Conservation (phyloP, 2,113 vertebrate genomes). For the Lipophrys pholis region DNA sequence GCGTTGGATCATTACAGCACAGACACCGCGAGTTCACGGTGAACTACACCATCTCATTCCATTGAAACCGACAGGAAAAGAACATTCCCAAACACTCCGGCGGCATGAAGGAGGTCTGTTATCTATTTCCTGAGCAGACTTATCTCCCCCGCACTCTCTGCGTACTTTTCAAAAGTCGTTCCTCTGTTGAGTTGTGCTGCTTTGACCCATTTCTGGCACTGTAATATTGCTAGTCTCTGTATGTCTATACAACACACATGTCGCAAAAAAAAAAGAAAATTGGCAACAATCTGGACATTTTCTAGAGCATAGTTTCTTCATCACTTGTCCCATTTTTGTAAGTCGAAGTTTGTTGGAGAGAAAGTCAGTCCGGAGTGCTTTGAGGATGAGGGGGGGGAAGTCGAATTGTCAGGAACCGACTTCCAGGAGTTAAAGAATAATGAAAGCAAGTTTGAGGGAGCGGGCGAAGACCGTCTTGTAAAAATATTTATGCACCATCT, state of each 20-base stretch:
- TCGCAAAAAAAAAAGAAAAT: constrained; percentile 14
- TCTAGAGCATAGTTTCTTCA: constrained; percentile 27
- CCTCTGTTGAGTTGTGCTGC: background rate
- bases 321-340: constrained; percentile 33
- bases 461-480: constrained; percentile 3
- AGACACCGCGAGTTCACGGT: constrained; percentile 55
- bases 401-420: constrained; percentile 22
- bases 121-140: constrained; percentile 27
- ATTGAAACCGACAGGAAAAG: background rate
- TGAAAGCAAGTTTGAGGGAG: constrained; percentile 1
- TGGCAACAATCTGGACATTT: constrained; percentile 16
- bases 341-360: constrained; percentile 32
- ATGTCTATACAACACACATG: constrained; percentile 19
- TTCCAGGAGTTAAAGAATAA: background rate
- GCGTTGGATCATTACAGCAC: constrained; percentile 83
- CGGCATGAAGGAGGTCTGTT: constrained; percentile 9
- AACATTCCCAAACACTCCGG: constrained; percentile 13
- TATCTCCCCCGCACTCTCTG: constrained; percentile 18
- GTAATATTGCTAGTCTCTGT: constrained; percentile 12
- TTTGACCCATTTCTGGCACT: constrained; percentile 29
- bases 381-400: background rate
- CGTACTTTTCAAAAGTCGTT: constrained; percentile 26
- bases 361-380: constrained; percentile 28
- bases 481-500: constrained; percentile 20
- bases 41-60: background rate